A percentile compares a stretch with the other conserved stretches of the same genome.
These are phyloP conservation scores for Chironomus striatipennis DNA, from an alignment of 1,140 invertebrate species.

Conservation along the genomic window DNA sequence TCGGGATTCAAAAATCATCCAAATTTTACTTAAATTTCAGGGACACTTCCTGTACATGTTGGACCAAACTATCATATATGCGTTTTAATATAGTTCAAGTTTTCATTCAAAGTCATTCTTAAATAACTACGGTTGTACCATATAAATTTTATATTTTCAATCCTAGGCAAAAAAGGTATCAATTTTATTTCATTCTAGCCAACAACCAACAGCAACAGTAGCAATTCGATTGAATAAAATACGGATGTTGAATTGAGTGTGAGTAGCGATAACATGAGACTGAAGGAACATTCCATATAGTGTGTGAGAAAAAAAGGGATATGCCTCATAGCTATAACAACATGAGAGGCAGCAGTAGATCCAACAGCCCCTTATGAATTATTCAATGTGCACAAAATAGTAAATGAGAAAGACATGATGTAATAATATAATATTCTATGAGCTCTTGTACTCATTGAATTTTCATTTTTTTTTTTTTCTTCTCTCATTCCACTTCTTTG, in stretches of 20 bases:
- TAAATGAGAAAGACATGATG: conserved; percentile 22
- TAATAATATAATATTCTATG: conserved; percentile 23
- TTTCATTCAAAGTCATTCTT: too few relatives aligned
- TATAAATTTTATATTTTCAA: background rate
- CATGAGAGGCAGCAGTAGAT: background rate
- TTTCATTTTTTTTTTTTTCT: background rate
- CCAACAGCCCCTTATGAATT: conserved; percentile 6
- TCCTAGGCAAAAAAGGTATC: background rate
- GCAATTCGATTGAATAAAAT: too few relatives aligned
- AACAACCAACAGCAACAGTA: too few relatives aligned
- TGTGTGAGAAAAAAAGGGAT: background rate
- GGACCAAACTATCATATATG: too few relatives aligned
- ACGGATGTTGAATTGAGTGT: too few relatives aligned
- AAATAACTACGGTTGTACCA: too few relatives aligned
- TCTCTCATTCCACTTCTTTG: background rate
- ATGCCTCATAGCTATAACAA: background rate
- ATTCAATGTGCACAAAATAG: conserved; percentile 17
- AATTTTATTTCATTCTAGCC: background rate
- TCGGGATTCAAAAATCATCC: too few relatives aligned
- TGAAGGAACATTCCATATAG: too few relatives aligned
- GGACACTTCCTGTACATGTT: too few relatives aligned
- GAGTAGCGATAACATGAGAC: too few relatives aligned
- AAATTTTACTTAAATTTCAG: too few relatives aligned
- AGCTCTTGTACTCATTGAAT: conserved; percentile 5
- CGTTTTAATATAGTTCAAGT: too few relatives aligned